phyloP scores from a whole-genome alignment of 1,140 invertebrate species.

The Pseudomyrmex gracilis region DNA sequence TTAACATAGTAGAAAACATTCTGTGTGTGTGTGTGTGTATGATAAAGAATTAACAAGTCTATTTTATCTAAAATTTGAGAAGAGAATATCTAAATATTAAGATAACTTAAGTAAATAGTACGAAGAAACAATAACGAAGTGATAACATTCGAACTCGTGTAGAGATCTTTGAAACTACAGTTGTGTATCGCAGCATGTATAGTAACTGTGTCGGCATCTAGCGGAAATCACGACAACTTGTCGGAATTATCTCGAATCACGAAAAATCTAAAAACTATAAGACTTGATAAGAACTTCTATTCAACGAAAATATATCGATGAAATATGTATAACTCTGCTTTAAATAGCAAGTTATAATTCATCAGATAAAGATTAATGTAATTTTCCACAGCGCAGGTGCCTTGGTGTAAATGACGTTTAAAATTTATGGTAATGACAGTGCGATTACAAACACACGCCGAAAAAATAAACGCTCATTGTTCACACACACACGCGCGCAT shows the following conservation, averaged over 20 bases:
- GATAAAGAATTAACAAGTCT: not conserved
- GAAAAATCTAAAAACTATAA: not conserved
- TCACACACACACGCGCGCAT: too few species aligned
- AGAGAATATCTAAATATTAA: too few species aligned
- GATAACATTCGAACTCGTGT: not conserved
- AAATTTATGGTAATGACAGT: constrained; percentile 3
- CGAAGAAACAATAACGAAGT: not conserved
- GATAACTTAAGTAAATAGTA: not conserved
- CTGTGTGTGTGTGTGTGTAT: not conserved
- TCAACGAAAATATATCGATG: not conserved
- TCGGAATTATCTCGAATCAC: constrained; percentile 63
- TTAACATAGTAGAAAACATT: not conserved
- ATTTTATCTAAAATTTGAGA: not conserved
- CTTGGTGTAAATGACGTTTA: not conserved
- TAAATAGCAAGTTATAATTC: not conserved
- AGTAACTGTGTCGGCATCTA: constrained; percentile 81
- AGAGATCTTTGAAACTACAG: not conserved
- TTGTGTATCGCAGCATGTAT: not conserved
- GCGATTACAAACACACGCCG: not conserved
- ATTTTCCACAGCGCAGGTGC: not conserved
- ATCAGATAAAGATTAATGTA: constrained; percentile 16
- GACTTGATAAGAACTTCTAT: not conserved
- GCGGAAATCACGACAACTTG: constrained; percentile 75
- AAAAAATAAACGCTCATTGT: not conserved
- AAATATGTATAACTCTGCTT: not conserved